Base-by-base conservation (phyloP, 1,140 invertebrate species). In the Drosophila repletoides region DNA sequence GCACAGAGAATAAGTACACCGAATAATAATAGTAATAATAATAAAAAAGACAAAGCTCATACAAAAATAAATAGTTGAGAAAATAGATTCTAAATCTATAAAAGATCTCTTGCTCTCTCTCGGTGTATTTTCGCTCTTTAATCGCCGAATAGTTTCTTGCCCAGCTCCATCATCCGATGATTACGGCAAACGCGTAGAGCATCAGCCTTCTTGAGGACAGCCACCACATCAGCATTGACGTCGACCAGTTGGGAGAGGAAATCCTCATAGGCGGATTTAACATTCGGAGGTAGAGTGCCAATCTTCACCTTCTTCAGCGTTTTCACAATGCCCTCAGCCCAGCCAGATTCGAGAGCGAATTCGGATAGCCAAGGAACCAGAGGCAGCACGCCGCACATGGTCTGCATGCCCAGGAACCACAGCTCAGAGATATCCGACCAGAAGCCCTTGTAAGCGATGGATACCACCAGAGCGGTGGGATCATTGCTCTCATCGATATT, bases 381-480 rank as follows among this genome's bases (percentile, higher is more conserved):
- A 2, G 94, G 92, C 5, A 98, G 90, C 0, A 98, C 94, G 3
- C 94, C 93, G 70, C 95, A 94, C 91, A 97, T 94, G 7, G 96
- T 97, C 91, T 98, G 96, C 96, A 98, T 97, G 7, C 97, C 96
- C 14, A 98, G 91, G 90, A 97, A 98, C 97, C 97, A 98, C 1
- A 98, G 91, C 89, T 98, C 97, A 90, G 94, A 95, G 10, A 98
- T 92, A 76, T 97, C 96, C 89, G 94, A 93, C 97, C 97, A 98
- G 60, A 94, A 91, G 86, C 95, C 94, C 83, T 97, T 96, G 89
- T 98, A 98, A 7, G 93, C 92, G 91, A 96, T 95, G 1, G 96
- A 93, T 0, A 98, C 95, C 1, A 97, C 95, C 26, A 98, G 90
- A 48, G 94, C 93, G 14, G 93, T 94, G 7, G 94, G 94, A 88